Evolutionary conservation across 2,113 vertebrate species (phyloP).

Genomic region (Malurus elegans): DNA sequence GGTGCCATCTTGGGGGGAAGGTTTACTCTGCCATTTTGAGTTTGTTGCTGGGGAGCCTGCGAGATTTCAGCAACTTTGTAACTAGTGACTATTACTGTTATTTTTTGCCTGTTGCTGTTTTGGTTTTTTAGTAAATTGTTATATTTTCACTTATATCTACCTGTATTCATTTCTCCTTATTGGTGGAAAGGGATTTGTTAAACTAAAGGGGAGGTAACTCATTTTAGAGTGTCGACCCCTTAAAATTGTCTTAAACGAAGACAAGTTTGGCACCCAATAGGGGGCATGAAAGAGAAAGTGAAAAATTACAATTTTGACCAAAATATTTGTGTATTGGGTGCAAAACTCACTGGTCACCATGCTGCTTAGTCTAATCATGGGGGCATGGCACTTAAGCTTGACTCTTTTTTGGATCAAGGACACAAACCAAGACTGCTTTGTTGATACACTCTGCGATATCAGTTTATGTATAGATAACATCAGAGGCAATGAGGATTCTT

Average conservation of each 20-base stretch:
- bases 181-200: neutral
- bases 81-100: neutral
- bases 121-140: neutral
- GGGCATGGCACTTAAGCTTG: too few species aligned
- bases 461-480: too few species aligned
- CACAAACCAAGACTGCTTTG: too few species aligned
- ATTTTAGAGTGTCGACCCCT: neutral
- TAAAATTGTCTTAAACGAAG: neutral
- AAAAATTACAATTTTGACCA: too few species aligned
- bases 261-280: neutral
- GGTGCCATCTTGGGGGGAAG: neutral
- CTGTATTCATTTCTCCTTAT: neutral
- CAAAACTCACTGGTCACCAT: too few species aligned
- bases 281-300: too few species aligned
- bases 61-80: neutral
- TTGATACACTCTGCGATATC: too few species aligned
- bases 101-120: neutral
- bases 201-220: neutral
- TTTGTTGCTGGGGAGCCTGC: neutral
- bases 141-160: neutral
- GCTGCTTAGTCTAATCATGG: too few species aligned
- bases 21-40: neutral
- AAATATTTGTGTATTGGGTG: too few species aligned
- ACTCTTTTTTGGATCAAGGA: too few species aligned
- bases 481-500: too few species aligned